Conservation (phyloP, 2,113 vertebrate genomes). For the crab-eating macaque (Macaca fascicularis) region DNA sequence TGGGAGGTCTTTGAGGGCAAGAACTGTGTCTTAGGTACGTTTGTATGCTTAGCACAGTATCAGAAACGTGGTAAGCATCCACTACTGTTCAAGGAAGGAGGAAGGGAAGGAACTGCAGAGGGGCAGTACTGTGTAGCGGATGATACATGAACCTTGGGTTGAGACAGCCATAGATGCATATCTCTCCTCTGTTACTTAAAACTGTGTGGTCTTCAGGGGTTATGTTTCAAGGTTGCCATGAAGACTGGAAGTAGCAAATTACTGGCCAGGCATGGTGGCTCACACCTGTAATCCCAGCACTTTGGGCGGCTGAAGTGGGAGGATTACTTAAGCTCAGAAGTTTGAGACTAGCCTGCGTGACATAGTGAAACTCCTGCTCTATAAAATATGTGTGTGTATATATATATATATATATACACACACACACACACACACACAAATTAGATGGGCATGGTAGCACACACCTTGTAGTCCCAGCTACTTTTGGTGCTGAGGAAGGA, state of each 20-base stretch:
- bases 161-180: neutral
- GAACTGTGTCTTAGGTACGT: neutral
- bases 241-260: neutral
- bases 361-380: too few relatives aligned
- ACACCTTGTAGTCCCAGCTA: too few relatives aligned
- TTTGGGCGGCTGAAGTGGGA: too few relatives aligned
- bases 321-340: too few relatives aligned
- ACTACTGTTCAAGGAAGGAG: neutral
- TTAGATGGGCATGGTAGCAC: too few relatives aligned
- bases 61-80: neutral
- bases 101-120: neutral
- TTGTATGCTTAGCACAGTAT: neutral
- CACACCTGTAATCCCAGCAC: too few relatives aligned
- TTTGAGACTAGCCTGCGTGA: too few relatives aligned
- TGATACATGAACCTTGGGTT: neutral
- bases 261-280: too few relatives aligned
- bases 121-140: neutral
- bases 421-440: too few relatives aligned
- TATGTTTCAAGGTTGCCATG: neutral
- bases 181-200: neutral
- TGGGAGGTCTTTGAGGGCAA: neutral
- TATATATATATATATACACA: accelerated
- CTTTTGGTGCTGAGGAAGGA: too few relatives aligned
- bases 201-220: neutral
- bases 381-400: too few relatives aligned